Evolutionary conservation across 30 jellyfish, hydroid and myxozoan species (phyloP), one percentile per base, ranked within the genome.

Genomic region (Aurelia sp.): DNA sequence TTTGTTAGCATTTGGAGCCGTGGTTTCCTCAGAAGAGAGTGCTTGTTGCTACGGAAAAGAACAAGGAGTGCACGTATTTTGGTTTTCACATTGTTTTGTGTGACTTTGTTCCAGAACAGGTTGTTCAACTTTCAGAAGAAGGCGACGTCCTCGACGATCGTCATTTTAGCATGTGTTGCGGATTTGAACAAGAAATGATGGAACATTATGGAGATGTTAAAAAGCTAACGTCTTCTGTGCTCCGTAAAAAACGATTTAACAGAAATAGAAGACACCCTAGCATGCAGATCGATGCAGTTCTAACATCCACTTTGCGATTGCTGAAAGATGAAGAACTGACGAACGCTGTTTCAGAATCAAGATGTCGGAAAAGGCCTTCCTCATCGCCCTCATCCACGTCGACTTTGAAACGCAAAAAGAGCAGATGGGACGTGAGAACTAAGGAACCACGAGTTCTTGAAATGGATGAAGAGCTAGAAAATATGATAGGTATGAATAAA

Each of bases 361-460:
- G 44, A 73, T 19, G 82, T 84, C 76, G 75, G 67, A 84, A 84
- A 51, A 60, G 93, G 82, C 81, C 87, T 9, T 59, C 69, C 35
- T 44, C 55, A 9, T 51, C 68, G 68, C 52, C 76, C 18, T 24
- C 53, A 22, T 40, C 82, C 1, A 4, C 72, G 2, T 16, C 76
- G 8, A 13, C 30, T 53, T 77, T 52, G 47, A 74, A 64, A 82
- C 78, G 89, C 65, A 84, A 73, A 73, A 72, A 66, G 65, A 84
- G 93, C 78, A 76, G 93, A 47, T 84, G 93, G 93, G 93, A 84
- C 55, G 78, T 84, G 84, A 84, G 66, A 53, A 84, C 72, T 8
- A 74, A 75, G 40, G 91, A 67, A 35, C 67, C 67, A 47, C 21
- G 53, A 60, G 51, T 6, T 40, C 16, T 40, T 38, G 67, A 81